Percentiles rank a stretch among this genome's conserved stretches.
phyloP scores from a whole-genome alignment of 2,113 vertebrate genomes.

The Nettapus auritus region DNA sequence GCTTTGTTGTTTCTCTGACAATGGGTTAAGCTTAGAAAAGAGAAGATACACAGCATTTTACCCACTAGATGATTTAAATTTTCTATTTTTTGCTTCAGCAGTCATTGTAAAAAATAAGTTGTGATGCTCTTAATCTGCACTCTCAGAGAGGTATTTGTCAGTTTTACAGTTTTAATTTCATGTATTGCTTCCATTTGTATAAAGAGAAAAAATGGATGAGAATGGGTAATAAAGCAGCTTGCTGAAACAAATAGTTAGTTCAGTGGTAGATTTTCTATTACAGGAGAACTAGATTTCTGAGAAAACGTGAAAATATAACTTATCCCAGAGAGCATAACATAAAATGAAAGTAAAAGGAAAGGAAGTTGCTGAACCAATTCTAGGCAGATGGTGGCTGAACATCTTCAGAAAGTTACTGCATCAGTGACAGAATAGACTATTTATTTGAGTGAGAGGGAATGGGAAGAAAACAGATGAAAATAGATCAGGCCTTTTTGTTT shows the following conservation, averaged over 20 bases:
- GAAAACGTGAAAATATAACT: not conserved
- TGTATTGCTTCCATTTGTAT: not conserved
- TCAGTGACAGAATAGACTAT: not conserved
- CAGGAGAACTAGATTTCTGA: not conserved
- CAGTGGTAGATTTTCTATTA: not conserved
- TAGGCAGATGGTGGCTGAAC: not conserved
- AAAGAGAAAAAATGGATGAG: constrained; percentile 2
- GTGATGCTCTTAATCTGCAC: not conserved
- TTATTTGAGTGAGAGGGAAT: not conserved
- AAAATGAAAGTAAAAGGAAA: not conserved
- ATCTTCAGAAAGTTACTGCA: not conserved
- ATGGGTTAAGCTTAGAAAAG: not conserved
- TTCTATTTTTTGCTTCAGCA: not conserved
- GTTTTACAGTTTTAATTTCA: not conserved
- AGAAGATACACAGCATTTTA: not conserved
- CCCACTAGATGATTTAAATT: not conserved
- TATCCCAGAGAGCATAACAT: not conserved
- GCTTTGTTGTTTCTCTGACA: not conserved
- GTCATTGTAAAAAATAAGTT: not conserved
- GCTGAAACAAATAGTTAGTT: not conserved
- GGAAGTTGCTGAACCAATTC: not conserved
- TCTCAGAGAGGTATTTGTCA: not conserved
- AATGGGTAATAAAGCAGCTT: not conserved
- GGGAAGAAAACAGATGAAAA: not conserved
- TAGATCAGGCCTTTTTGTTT: rapidly evolving